Base-by-base conservation (phyloP, 2,797 vertebrate genomes). In the Ctenosaura bakeri region DNA sequence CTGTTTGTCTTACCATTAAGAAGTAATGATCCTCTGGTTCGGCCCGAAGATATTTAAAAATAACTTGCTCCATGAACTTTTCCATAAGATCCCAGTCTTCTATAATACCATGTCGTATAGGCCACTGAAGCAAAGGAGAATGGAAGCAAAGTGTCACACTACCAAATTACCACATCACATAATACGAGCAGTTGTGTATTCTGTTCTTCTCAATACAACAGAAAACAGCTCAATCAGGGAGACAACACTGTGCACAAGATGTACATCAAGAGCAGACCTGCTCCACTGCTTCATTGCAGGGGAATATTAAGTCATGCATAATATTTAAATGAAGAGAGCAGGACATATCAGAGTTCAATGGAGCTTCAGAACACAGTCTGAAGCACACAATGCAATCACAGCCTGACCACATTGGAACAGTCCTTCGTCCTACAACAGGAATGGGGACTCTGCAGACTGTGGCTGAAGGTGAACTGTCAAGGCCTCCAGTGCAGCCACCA, bases 81-180 rank as follows among this genome's bases (percentile, higher is more conserved):
- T 98, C 98, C 98, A 98, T 98, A 64, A 98, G 97, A 90, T 98
- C 97, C 97, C 98, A 98, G 92, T 98, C 97, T 89, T 98, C 98
- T 85, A 98, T 96, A 89, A 98, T 97, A 2, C 98, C 98, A 88
- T 98, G 98, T 93, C 97, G 93, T 87, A 98, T 97, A 69, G 98
- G 98, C 97, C 97, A 98, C 98, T 98, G 91, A 78, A 94, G 79
- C 56, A 90, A 95, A 83, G 95, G 26, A 12, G 29, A 94, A 91
- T 0, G 85, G 52, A 89, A 38, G 22, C 1, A 0, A 0, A 20
- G 90, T 79, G 94, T 6, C n/a, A 10, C 52, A 50, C 38, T 10
- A 26, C 9, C 50, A 59, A 89, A 84, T 3, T 2, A 38, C 26
- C 35, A 13, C n/a, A 6, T 80, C 38, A 14, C 29, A 77, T 56